Percentiles rank a stretch among this genome's conserved stretches.
phyloP scores from a whole-genome alignment of 2,797 vertebrate species.

The Melopsittacus undulatus region DNA sequence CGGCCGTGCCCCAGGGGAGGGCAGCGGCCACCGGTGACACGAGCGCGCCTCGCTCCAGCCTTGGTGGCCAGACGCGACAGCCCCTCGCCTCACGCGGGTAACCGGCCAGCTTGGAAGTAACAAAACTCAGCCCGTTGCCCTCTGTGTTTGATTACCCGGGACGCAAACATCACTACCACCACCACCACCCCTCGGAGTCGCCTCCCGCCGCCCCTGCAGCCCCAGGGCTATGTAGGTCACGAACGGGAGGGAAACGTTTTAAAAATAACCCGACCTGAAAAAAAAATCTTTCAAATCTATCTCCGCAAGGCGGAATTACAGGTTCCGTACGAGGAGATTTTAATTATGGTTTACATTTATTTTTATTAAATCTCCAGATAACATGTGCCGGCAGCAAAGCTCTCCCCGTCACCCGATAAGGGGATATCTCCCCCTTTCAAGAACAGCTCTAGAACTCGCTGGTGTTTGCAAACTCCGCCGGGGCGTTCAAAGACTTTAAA shows the following conservation, averaged over 20 bases:
- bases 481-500: not conserved
- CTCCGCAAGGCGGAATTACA: not conserved
- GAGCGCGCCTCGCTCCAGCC: not conserved
- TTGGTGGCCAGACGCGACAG: rapidly evolving
- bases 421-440: not conserved
- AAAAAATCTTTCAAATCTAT: not conserved
- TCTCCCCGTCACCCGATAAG: not conserved
- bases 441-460: not conserved
- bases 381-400: not conserved
- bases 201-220: not conserved
- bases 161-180: not conserved
- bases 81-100: not conserved
- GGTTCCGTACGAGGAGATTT: not conserved
- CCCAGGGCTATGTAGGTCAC: constrained; percentile 33
- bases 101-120: not conserved
- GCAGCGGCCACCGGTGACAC: not conserved
- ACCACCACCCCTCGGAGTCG: not conserved
- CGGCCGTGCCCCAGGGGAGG: not conserved
- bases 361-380: not conserved
- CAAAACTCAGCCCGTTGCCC: not conserved
- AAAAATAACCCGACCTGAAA: constrained; percentile 25
- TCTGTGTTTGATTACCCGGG: not conserved
- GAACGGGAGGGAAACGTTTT: not conserved
- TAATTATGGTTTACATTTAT: not conserved
- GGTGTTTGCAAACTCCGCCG: not conserved